Conservation (phyloP, 1,140 invertebrate species). For the Drosophila subpulchrella region DNA sequence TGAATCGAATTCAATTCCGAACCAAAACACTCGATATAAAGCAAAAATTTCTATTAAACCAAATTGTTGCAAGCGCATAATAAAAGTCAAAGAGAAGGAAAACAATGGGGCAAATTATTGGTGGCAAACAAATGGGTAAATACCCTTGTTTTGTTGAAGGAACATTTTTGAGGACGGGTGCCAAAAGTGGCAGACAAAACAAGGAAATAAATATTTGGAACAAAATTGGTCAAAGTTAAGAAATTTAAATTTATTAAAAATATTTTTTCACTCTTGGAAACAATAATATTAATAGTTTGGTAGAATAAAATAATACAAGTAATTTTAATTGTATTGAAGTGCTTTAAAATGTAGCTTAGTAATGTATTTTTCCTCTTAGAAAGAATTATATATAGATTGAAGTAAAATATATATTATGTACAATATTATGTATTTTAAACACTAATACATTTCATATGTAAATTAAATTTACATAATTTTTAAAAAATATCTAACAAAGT, state of each 20-base stretch:
- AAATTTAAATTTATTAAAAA: no score
- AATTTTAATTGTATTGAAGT: no score
- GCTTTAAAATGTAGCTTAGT: no score
- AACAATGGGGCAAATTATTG: slow-evolving; percentile 11
- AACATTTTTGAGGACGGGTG: not conserved
- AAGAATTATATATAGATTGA: no score
- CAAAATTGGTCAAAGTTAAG: not conserved
- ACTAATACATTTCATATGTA: no score
- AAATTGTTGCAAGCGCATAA: slow-evolving; percentile 59
- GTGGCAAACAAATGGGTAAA: slow-evolving; percentile 8
- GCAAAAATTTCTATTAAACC: slow-evolving; percentile 63
- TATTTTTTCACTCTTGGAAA: no score
- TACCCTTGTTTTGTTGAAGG: not conserved
- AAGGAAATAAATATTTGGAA: not conserved
- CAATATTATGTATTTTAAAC: no score
- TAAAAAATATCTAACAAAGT: not conserved
- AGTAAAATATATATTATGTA: no score
- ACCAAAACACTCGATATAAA: slow-evolving; percentile 48
- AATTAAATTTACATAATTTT: not conserved
- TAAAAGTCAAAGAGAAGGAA: slow-evolving; percentile 38
- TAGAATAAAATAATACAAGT: no score
- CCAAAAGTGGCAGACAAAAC: slow-evolving; percentile 10
- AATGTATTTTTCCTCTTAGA: no score
- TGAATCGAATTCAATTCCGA: slow-evolving; percentile 64
- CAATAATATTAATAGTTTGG: no score